Evolutionary conservation across 2,113 vertebrate genomes (phyloP).

Genomic region (Xiphias gladius): DNA sequence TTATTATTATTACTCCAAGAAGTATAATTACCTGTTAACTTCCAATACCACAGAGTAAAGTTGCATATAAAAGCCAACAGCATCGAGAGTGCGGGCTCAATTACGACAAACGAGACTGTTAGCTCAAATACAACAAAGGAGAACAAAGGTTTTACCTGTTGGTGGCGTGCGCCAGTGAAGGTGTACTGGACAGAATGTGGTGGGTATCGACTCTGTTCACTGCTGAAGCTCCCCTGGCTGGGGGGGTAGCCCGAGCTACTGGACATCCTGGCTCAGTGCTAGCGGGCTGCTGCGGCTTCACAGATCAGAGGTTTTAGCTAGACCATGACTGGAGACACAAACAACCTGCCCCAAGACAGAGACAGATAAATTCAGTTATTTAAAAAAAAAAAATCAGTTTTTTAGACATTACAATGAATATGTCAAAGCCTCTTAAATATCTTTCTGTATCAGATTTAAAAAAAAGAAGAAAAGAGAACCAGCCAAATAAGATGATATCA

Average conservation of each 20-base stretch:
- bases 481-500: no score
- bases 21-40: no score
- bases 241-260: slow-evolving; percentile 96
- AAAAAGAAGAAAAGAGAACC: no score
- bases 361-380: background rate
- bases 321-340: slow-evolving; percentile 87
- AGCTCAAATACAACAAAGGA: background rate
- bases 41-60: no score
- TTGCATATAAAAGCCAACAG: no score
- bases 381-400: background rate
- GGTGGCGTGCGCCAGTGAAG: slow-evolving; percentile 91
- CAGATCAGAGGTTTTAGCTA: slow-evolving; percentile 85
- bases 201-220: slow-evolving; percentile 94
- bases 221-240: slow-evolving; percentile 97
- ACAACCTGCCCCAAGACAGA: slow-evolving; percentile 85
- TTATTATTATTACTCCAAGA: background rate
- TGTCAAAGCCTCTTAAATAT: background rate
- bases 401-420: background rate
- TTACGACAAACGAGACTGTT: background rate
- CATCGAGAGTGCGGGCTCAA: background rate
- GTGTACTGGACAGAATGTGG: slow-evolving; percentile 95
- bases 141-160: slow-evolving; percentile 87
- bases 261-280: slow-evolving; percentile 89
- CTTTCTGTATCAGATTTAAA: background rate
- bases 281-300: slow-evolving; percentile 82